Evolutionary conservation across 1,140 invertebrate genomes (phyloP).

Genomic region (Drosophila athabasca): DNA sequence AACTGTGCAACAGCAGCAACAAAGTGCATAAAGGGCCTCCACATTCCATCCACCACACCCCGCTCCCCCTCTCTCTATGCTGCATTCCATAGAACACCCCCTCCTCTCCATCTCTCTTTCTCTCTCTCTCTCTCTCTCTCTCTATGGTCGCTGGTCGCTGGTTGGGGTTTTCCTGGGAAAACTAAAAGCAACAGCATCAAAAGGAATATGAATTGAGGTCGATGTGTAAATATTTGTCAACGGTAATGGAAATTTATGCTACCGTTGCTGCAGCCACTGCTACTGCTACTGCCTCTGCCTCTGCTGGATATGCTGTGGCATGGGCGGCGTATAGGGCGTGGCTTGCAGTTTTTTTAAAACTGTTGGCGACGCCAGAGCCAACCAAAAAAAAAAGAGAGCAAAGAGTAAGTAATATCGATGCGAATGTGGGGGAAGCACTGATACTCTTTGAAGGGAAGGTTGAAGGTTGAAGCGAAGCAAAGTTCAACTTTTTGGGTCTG

Average conservation of each 20-base stretch:
- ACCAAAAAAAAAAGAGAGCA: too few relatives aligned
- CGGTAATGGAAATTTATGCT: conserved; percentile 82
- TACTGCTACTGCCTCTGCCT: conserved; percentile 12
- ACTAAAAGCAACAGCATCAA: conserved; percentile 82
- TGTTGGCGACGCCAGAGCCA: too few relatives aligned
- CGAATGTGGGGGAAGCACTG: too few relatives aligned
- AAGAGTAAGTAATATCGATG: too few relatives aligned
- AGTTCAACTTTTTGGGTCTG: too few relatives aligned
- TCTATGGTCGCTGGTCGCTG: not conserved
- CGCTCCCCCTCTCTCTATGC: not conserved
- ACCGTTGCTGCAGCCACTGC: conserved; percentile 30
- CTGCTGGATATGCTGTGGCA: not conserved
- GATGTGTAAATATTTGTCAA: conserved; percentile 83
- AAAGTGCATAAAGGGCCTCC: conserved; percentile 43
- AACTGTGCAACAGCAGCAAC: conserved; percentile 22
- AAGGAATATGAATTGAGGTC: conserved; percentile 82
- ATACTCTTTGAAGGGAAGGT: too few relatives aligned
- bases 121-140: conserved; percentile 11
- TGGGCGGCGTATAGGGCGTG: too few relatives aligned
- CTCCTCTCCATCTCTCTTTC: conserved; percentile 1
- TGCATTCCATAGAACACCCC: not conserved
- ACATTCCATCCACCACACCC: not conserved
- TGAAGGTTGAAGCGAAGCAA: too few relatives aligned
- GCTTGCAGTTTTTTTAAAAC: too few relatives aligned
- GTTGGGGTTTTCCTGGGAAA: conserved; percentile 27